Evolutionary conservation across 2,888 invertebrate species (phyloP).

Genomic region (Kryphioiulus occultus): DNA sequence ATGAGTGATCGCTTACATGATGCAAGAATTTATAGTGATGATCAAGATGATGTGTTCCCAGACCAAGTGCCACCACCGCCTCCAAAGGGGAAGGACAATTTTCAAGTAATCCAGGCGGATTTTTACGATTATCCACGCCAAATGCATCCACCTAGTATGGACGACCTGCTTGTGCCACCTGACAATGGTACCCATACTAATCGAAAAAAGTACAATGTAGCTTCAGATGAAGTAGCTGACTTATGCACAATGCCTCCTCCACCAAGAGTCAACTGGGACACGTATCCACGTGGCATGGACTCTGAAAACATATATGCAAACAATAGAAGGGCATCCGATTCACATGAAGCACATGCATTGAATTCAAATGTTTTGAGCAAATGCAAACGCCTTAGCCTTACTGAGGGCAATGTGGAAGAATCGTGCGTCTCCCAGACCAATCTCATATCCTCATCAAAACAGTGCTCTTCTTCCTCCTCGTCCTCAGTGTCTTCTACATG

Average conservation of each 20-base stretch:
- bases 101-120: slow-evolving; percentile 51
- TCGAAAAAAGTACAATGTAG: neutral
- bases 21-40: slow-evolving; percentile 52
- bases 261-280: slow-evolving; percentile 56
- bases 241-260: slow-evolving; percentile 51
- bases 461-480: slow-evolving; percentile 41
- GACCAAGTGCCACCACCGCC: slow-evolving; percentile 55
- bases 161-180: slow-evolving; percentile 46
- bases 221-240: neutral
- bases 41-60: slow-evolving; percentile 50
- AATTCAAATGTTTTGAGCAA: neutral
- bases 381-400: slow-evolving; percentile 7
- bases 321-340: neutral
- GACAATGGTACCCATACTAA: neutral
- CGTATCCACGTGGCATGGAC: slow-evolving; percentile 56
- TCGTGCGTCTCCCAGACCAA: neutral
- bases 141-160: slow-evolving; percentile 51
- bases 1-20: slow-evolving; percentile 56
- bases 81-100: slow-evolving; percentile 45
- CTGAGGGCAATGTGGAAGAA: slow-evolving; percentile 24
- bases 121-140: slow-evolving; percentile 56
- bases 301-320: slow-evolving; percentile 38
- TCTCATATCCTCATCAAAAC: neutral
- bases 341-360: neutral
- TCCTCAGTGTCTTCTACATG: neutral